Evolutionary conservation across 1,140 invertebrate species (phyloP), one percentile per base, ranked within the genome.

Genomic region (Heliconius nattereri): DNA sequence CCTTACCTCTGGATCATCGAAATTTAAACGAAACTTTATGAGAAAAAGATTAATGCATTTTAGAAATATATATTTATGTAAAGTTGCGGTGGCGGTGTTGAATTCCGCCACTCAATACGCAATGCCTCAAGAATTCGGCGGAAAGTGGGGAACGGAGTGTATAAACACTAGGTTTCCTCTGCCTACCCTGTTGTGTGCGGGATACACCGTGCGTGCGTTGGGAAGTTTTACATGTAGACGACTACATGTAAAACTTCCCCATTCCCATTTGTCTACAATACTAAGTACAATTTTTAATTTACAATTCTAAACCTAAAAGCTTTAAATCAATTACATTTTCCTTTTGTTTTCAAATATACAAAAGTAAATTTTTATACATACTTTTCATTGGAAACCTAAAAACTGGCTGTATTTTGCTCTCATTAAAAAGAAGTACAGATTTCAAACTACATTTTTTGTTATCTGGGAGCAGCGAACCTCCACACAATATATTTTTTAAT

Each of bases 401-500:
- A 66, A 29, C 60, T 26, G 60, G 8, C 60, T 26, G 60, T 29
- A 57, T 57, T n/a, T 57, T 57, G n/a, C 8, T 57, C 54, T 57
- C 54, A 57, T 57, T 57, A 57, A 57, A 57, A 57, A 57, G 20
- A 23, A 23, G n/a, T 57, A 29, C 60, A 66, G 26, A 66, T 66
- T 66, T 66, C 9, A 29, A 66, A 66, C 60, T 26, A 66, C 60
- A 66, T 66, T 66, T 66, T 66, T 66, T 66, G 60, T 66, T 66
- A 66, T 66, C 70, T 72, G 73, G 35, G 78, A 72, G 57, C 81
- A 82, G 40, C 75, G 78, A 82, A 80, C 78, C 81, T 75, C 49
- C 73, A 57, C 37, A 76, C 32, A 70, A 40, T 79, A 60, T 76
- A 37, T 29, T 71, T 81, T 77, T 73, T 82, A 80, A 80, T 54